phyloP scores from a whole-genome alignment of 2,797 vertebrate genomes.

The Gorsachius magnificus region DNA sequence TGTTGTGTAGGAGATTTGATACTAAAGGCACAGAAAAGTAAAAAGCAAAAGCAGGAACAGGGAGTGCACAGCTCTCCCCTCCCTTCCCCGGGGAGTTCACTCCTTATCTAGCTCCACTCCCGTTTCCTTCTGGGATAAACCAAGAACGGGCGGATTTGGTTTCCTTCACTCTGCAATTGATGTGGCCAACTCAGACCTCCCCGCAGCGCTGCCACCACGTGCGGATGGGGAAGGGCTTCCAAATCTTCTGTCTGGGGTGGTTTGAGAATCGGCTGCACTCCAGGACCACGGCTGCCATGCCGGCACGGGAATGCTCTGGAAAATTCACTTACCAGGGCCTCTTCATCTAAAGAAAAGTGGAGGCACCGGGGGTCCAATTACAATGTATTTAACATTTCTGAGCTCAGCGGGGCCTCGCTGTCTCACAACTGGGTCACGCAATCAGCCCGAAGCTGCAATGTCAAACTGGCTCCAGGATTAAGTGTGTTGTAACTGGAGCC shows the following conservation, averaged over 20 bases:
- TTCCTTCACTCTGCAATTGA: neutral
- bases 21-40: neutral
- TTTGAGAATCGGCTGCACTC: fast-evolving
- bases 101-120: neutral
- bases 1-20: fast-evolving
- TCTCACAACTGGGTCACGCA: conserved; percentile 17
- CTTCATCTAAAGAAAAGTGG: neutral
- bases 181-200: neutral
- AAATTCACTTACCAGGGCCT: conserved; percentile 22
- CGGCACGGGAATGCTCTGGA: neutral
- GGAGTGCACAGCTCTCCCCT: neutral
- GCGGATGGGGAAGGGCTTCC: neutral
- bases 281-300: fast-evolving
- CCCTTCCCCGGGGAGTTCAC: neutral
- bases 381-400: conserved; percentile 32
- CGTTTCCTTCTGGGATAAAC: conserved; percentile 26
- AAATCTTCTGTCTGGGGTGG: neutral
- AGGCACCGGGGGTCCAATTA: conserved; percentile 22
- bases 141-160: neutral
- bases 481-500: conserved; percentile 51
- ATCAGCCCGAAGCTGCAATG: neutral
- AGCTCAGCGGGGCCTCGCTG: conserved; percentile 22
- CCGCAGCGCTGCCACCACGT: fast-evolving
- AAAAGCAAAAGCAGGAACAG: neutral
- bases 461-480: conserved; percentile 16